These are phyloP conservation scores for Armadillidium nasatum DNA, from an alignment of 1,140 invertebrate species.

Conservation along the genomic window DNA sequence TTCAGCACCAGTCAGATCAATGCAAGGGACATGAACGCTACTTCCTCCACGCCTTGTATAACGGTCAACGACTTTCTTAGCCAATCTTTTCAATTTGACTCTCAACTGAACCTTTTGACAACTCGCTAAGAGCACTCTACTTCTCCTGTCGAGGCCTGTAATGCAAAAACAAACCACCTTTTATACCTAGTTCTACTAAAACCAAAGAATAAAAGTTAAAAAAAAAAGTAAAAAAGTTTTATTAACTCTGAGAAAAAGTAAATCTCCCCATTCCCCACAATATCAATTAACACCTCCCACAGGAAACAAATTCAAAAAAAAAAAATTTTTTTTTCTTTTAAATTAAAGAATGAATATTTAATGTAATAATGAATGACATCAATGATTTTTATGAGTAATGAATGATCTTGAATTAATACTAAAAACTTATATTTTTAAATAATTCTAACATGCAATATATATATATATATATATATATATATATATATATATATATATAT, in stretches of 20 bases:
- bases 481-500: constrained; percentile 6
- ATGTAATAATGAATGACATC: background rate
- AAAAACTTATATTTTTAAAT: no score
- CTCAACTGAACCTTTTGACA: constrained; percentile 15
- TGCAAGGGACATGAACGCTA: constrained; percentile 25
- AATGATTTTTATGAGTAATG: background rate
- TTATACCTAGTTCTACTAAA: no score
- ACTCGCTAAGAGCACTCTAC: constrained; percentile 25
- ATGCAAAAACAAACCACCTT: background rate
- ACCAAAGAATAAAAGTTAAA: no score
- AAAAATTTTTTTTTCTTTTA: no score
- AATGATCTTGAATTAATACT: background rate
- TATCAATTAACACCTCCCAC: no score
- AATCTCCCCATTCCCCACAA: no score
- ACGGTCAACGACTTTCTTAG: constrained; percentile 29
- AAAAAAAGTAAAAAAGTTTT: no score
- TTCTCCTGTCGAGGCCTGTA: constrained; percentile 27
- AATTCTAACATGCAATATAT: background rate
- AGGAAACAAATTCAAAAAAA: no score
- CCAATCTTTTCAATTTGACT: constrained; percentile 28
- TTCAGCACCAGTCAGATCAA: constrained; percentile 24
- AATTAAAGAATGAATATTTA: no score
- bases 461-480: constrained; percentile 6
- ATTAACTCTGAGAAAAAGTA: no score
- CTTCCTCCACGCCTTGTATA: constrained; percentile 12